These are phyloP conservation scores for Drosophila tanythrix DNA, from an alignment of 2,888 invertebrate genomes.

Conservation along the genomic window DNA sequence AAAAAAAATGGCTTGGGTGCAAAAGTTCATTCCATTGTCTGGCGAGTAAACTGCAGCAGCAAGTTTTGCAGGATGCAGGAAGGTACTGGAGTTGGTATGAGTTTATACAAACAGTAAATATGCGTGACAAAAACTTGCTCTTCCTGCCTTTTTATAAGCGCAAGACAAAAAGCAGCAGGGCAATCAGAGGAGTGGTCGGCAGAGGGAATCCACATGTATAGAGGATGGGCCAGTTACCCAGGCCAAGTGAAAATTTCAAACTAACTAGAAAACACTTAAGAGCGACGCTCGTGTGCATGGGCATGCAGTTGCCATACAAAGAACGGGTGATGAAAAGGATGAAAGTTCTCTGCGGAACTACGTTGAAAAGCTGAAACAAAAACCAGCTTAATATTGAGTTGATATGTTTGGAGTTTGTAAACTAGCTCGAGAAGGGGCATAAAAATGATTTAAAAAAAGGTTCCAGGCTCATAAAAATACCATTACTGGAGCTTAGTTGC, in stretches of 20 bases:
- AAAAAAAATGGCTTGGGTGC: slow-evolving; percentile 45
- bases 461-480: neutral
- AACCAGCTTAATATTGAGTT: slow-evolving; percentile 26
- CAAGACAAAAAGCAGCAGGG: slow-evolving; percentile 48
- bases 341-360: slow-evolving; percentile 32
- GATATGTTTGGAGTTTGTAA: slow-evolving; percentile 24
- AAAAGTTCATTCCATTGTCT: slow-evolving; percentile 69
- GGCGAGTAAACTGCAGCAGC: slow-evolving; percentile 56
- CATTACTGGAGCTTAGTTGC: slow-evolving; percentile 1
- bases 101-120: slow-evolving; percentile 77
- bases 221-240: slow-evolving; percentile 8
- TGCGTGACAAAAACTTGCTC: slow-evolving; percentile 79
- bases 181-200: neutral
- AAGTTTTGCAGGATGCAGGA: slow-evolving; percentile 39
- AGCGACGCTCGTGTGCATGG: slow-evolving; percentile 51
- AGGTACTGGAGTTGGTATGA: slow-evolving; percentile 22
- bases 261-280: slow-evolving; percentile 77
- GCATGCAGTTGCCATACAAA: slow-evolving; percentile 34
- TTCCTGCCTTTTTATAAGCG: slow-evolving; percentile 72
- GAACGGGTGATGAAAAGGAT: slow-evolving; percentile 17
- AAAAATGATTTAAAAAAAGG: neutral
- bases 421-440: neutral
- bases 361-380: slow-evolving; percentile 15
- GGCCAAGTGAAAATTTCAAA: slow-evolving; percentile 74
- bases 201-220: slow-evolving; percentile 11